Evolutionary conservation across 23 tunicate species (phyloP).

Genomic region (Ciona savignyi): DNA sequence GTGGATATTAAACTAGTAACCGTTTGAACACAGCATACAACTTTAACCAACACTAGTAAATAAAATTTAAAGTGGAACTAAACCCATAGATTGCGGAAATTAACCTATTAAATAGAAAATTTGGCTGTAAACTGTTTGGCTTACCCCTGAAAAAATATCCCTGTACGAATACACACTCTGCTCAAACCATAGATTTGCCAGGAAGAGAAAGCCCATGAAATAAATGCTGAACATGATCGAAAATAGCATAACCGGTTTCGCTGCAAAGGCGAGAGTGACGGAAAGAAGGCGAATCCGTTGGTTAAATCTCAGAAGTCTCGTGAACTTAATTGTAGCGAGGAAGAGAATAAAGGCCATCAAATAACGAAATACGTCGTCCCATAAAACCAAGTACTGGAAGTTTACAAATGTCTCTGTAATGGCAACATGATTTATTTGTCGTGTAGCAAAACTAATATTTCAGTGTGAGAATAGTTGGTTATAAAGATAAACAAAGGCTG

Average conservation of each 20-base stretch:
- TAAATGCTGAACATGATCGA: constrained; percentile 55
- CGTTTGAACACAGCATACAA: too few species aligned
- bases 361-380: constrained; percentile 50
- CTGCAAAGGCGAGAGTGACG: constrained; percentile 47
- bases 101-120: neutral
- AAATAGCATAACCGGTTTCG: constrained; percentile 32
- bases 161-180: constrained; percentile 70
- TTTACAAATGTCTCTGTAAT: constrained; percentile 64
- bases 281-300: constrained; percentile 54
- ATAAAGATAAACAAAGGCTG: neutral
- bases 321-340: constrained; percentile 36
- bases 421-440: too few species aligned
- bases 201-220: constrained; percentile 39
- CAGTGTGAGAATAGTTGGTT: too few species aligned
- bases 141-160: constrained; percentile 33
- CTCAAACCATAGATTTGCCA: constrained; percentile 77
- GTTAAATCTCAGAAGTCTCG: constrained; percentile 47
- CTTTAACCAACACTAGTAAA: too few species aligned
- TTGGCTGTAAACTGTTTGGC: constrained; percentile 1
- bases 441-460: too few species aligned
- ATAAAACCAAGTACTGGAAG: constrained; percentile 56
- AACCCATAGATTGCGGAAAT: neutral
- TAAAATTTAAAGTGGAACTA: neutral
- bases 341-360: constrained; percentile 54
- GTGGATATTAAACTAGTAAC: too few species aligned